Percentiles rank a stretch among this genome's conserved stretches.
Conservation (phyloP, 2,797 vertebrate species). For the Amphiprion clarkii region DNA sequence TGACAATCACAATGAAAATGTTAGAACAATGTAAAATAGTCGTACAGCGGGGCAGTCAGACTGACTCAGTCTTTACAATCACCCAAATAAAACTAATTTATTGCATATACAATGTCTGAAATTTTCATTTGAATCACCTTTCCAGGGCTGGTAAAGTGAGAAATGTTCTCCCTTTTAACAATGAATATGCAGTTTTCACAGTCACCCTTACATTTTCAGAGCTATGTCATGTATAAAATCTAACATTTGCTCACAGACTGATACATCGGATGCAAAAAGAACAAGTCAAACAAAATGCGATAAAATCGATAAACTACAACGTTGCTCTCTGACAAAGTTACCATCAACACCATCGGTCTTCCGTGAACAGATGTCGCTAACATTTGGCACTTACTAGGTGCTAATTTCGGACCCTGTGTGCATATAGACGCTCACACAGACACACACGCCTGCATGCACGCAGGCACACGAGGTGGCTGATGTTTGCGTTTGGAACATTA, state of each 20-base stretch:
- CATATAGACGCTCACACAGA: conserved; percentile 4
- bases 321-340: conserved; percentile 13
- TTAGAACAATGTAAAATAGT: conserved; percentile 27
- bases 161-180: conserved; percentile 26
- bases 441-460: conserved; percentile 5
- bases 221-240: conserved; percentile 26
- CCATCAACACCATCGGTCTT: conserved; percentile 8
- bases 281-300: conserved; percentile 21
- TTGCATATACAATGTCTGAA: conserved; percentile 65
- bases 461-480: conserved; percentile 21
- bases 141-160: conserved; percentile 1
- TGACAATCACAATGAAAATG: conserved; percentile 44
- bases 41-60: conserved; percentile 21
- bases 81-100: conserved; percentile 57
- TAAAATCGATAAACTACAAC: conserved; percentile 26
- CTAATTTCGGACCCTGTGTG: conserved; percentile 19
- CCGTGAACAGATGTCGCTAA: conserved; percentile 5
- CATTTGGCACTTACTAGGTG: conserved; percentile 59
- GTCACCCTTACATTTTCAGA: conserved; percentile 7
- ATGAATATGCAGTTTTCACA: conserved; percentile 25
- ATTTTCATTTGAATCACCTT: conserved; percentile 28
- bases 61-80: conserved; percentile 40
- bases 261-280: conserved; percentile 1
- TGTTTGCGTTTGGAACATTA: conserved; percentile 24
- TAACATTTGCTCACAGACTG: conserved; percentile 10